Evolutionary conservation across 53 echinoderm and acorn worm species (phyloP).

Genomic region (Hippasteria phrygiana): DNA sequence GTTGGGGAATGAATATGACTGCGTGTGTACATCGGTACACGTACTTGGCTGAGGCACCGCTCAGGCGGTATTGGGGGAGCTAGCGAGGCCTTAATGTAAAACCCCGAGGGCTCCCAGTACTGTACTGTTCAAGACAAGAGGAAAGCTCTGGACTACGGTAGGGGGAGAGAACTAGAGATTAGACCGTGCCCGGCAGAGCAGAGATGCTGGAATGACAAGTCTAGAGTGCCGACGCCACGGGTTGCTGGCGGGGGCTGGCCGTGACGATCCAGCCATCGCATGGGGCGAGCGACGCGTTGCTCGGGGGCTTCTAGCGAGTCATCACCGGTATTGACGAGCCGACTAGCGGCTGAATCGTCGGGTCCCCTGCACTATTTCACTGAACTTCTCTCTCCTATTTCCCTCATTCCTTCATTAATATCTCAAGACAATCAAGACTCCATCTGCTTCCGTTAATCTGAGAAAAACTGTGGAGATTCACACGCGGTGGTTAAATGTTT

Average conservation of each 20-base stretch:
- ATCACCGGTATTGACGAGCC: conserved; percentile 34
- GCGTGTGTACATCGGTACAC: conserved; percentile 11
- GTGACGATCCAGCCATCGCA: conserved; percentile 1
- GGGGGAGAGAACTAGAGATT: neutral
- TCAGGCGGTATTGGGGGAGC: conserved; percentile 9
- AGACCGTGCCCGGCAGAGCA: neutral
- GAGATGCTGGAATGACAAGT: neutral
- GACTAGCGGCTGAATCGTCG: neutral
- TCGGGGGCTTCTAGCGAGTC: conserved; percentile 37
- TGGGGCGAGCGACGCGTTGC: conserved; percentile 45
- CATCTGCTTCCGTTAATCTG: neutral
- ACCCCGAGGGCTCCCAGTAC: neutral
- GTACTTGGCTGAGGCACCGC: neutral
- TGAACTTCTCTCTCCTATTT: neutral
- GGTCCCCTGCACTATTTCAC: conserved; percentile 52
- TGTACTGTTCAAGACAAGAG: conserved; percentile 14
- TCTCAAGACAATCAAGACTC: neutral
- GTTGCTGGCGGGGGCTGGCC: conserved; percentile 24
- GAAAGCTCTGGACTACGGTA: neutral
- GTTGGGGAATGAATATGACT: conserved; percentile 8
- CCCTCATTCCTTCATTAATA: neutral
- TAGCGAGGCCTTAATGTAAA: conserved; percentile 27
- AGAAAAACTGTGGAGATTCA: neutral
- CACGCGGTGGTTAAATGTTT: neutral
- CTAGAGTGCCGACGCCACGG: neutral